Percentiles rank a stretch among this genome's conserved stretches.
Conservation (phyloP, 2,797 vertebrate genomes). For the Coccyzus lansbergi region DNA sequence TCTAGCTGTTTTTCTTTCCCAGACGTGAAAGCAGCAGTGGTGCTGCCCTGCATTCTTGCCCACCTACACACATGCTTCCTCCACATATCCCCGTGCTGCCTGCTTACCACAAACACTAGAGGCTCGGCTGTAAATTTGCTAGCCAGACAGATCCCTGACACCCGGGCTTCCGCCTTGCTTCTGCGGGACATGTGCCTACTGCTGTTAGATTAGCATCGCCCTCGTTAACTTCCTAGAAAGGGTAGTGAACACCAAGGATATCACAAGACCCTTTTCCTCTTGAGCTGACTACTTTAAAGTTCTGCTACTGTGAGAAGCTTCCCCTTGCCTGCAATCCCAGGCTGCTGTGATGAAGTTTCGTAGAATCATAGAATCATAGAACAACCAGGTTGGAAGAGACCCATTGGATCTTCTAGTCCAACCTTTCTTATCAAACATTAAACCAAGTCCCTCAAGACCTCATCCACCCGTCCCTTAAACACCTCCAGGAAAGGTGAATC, state of each 20-base stretch:
- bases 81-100: conserved; percentile 16
- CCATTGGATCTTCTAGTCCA: too few species aligned
- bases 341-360: background rate
- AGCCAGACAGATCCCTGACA: background rate
- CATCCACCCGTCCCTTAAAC: too few species aligned
- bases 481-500: too few species aligned
- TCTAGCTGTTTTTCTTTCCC: conserved; percentile 22
- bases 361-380: too few species aligned
- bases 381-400: too few species aligned
- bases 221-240: background rate
- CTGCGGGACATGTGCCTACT: background rate
- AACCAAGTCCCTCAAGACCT: too few species aligned
- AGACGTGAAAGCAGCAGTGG: conserved; percentile 5
- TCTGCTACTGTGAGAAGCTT: background rate
- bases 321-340: background rate
- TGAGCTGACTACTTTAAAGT: background rate
- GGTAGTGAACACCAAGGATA: fast-evolving
- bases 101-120: background rate
- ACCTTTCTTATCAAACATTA: too few species aligned
- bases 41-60: conserved; percentile 48
- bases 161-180: background rate
- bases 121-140: background rate
- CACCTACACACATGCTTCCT: conserved; percentile 64
- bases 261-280: background rate
- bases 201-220: background rate